A percentile compares a stretch with the other conserved stretches of the same genome.
Conservation (phyloP, 2,113 vertebrate species). For the Vulpes lagopus region DNA sequence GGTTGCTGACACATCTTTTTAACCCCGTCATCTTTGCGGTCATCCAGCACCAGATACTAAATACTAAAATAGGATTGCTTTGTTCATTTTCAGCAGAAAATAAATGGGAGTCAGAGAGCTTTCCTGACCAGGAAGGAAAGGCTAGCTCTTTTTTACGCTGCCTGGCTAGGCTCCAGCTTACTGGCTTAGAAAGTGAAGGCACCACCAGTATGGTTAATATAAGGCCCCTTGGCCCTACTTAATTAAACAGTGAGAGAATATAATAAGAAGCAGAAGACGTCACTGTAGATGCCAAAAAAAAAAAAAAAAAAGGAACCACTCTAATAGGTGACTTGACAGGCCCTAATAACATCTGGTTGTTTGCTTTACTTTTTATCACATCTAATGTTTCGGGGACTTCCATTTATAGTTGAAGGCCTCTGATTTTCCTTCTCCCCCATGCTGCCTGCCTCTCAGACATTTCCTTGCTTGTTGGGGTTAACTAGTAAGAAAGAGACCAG, state of each 20-base stretch:
- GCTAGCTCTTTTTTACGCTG: not conserved
- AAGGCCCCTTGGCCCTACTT: not conserved
- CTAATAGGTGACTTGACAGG: not conserved
- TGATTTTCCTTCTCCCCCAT: too few species aligned
- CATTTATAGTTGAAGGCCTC: not conserved
- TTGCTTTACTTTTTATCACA: not conserved
- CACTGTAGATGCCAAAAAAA: not conserved
- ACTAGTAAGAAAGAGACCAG: not conserved
- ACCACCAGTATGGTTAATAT: constrained; percentile 26
- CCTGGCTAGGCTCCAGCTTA: constrained; percentile 23
- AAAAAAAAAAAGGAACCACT: not conserved
- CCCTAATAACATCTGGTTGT: not conserved
- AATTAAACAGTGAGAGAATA: constrained; percentile 47
- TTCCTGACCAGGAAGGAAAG: not conserved
- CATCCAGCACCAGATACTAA: too few species aligned
- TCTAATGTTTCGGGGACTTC: not conserved
- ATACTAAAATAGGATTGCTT: not conserved
- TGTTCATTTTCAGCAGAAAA: constrained; percentile 30
- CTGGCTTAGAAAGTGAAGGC: not conserved
- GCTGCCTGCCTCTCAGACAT: not conserved
- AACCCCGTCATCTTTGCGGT: rapidly evolving
- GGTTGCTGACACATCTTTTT: not conserved
- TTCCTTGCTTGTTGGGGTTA: not conserved
- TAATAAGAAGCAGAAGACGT: constrained; percentile 10
- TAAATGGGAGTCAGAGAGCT: not conserved